Evolutionary conservation across 2,888 invertebrate species (phyloP).

Genomic region (Ischnura elegans): DNA sequence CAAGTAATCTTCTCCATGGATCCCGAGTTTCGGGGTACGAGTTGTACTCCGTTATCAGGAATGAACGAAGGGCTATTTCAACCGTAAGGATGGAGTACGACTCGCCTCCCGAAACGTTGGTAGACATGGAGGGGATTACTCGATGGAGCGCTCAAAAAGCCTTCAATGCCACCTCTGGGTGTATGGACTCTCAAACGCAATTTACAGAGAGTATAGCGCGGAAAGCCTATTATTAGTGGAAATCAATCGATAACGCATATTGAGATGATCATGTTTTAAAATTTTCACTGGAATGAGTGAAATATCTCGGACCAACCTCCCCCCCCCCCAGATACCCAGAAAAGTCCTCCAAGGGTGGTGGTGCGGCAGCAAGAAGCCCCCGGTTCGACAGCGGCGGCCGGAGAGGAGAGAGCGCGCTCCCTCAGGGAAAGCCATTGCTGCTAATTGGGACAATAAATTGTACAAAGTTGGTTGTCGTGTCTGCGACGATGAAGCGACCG

Average conservation of each 20-base stretch:
- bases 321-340: not conserved
- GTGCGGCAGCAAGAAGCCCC: constrained; percentile 19
- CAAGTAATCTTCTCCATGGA: too few species aligned
- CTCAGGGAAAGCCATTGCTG: constrained; percentile 71
- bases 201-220: too few species aligned
- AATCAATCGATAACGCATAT: not conserved
- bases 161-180: too few species aligned
- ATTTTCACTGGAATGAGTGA: not conserved
- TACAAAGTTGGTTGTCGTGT: constrained; percentile 68
- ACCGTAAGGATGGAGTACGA: too few species aligned
- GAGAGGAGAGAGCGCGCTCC: constrained; percentile 53
- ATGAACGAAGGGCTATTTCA: too few species aligned
- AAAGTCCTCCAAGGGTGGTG: not conserved
- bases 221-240: too few species aligned
- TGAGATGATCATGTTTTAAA: not conserved
- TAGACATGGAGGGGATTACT: too few species aligned
- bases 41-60: too few species aligned
- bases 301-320: not conserved
- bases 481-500: constrained; percentile 55
- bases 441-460: constrained; percentile 81
- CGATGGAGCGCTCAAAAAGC: too few species aligned
- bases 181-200: too few species aligned
- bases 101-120: too few species aligned
- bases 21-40: too few species aligned
- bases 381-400: constrained; percentile 39